Base-by-base conservation (phyloP, 2,113 vertebrate genomes). In the Mesoclemmys tuberculata region DNA sequence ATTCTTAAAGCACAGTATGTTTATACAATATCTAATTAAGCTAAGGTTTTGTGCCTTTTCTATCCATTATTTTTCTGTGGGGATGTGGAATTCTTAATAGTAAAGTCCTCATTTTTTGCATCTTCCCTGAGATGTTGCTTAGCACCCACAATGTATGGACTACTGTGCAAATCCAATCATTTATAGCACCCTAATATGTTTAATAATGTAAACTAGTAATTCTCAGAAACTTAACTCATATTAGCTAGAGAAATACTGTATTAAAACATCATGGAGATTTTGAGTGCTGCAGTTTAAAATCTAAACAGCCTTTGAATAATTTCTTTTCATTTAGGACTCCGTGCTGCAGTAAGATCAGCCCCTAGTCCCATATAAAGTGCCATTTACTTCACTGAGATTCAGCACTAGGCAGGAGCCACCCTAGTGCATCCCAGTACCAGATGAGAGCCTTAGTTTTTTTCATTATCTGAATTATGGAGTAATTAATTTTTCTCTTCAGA, bases 401-500 rank as follows among this genome's bases (percentile, higher is more conserved):
- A 92, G 61, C 48, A 82, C 29, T 21, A 93, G 83, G 48, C 10
- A 86, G 58, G 29, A 46, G 80, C 93, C 84, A 58, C 21, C 35
- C 18, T 92, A 92, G 85, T 74, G 58, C 51, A 81, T 83, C 12
- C 56, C 0, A 0, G 49, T 89, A 84, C 19, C 80, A 89, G 78
- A 94, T 89, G 74, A 78, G 21, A 56, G 38, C 93, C 35, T 71
- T 79, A 71, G 91, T 93, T 96, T 90, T 3, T 88, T 86, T 92
- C 89, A 49, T 94, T 93, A 84, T 96, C 88, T 94, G 86, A 87
- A 51, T 35, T 80, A 56, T 5, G 51, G 24, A 49, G 61, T 41
- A 22, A 24, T 85, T 95, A 83, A 21, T 89, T 89, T 93, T 96
- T 80, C 38, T 21, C 29, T 92, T 93, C 68, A 84, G 35, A 16